These are phyloP conservation scores for Ceratosolen fusciceps DNA, from an alignment of 1,140 invertebrate species.

Conservation along the genomic window DNA sequence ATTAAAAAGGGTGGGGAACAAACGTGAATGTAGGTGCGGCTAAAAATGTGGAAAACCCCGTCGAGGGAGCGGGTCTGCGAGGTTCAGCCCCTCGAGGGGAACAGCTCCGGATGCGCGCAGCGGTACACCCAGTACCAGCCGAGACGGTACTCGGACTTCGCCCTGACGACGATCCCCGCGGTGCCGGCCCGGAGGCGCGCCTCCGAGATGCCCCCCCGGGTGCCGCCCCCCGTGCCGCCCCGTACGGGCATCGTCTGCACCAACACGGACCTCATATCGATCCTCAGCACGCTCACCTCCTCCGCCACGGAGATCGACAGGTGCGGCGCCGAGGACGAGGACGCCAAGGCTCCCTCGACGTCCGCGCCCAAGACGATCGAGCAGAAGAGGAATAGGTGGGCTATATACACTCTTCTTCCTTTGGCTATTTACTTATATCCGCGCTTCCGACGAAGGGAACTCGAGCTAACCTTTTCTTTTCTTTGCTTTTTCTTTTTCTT, in stretches of 20 bases:
- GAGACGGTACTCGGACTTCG: conserved; percentile 82
- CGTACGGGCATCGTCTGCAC: conserved; percentile 80
- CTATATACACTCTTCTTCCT: background rate
- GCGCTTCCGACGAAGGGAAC: too few species aligned
- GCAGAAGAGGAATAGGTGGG: conserved; percentile 65
- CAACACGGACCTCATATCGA: conserved; percentile 83
- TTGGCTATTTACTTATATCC: too few species aligned
- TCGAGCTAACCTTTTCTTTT: too few species aligned
- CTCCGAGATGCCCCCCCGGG: conserved; percentile 76
- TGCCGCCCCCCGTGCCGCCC: conserved; percentile 53
- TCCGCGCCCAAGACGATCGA: conserved; percentile 60
- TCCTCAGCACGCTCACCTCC: conserved; percentile 84
- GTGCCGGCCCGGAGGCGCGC: conserved; percentile 67
- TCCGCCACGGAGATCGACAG: conserved; percentile 84
- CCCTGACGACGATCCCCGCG: conserved; percentile 72
- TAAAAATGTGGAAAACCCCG: conserved; percentile 85
- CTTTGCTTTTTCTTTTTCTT: too few species aligned
- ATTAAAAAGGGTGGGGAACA: too few species aligned
- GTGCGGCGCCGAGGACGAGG: conserved; percentile 60
- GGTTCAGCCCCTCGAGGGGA: conserved; percentile 80
- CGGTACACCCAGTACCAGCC: conserved; percentile 74
- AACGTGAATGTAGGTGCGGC: conserved; percentile 74
- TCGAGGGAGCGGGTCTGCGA: conserved; percentile 85
- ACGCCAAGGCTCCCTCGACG: conserved; percentile 52
- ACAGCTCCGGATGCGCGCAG: conserved; percentile 71